Evolutionary conservation across 2,888 invertebrate species (phyloP).

Genomic region (Stomorhina lunata): DNA sequence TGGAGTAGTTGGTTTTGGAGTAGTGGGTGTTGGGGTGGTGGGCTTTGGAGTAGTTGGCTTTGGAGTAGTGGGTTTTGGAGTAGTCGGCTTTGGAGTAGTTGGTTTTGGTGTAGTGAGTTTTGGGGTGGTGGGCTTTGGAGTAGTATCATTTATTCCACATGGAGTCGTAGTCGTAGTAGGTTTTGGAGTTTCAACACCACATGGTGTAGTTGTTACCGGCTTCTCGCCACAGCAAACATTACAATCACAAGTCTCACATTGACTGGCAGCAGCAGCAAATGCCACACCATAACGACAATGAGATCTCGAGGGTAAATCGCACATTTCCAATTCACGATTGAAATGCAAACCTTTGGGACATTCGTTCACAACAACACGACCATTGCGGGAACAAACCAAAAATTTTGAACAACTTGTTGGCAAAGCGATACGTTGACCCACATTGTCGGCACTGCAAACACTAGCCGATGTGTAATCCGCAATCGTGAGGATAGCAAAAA

Average conservation of each 20-base stretch:
- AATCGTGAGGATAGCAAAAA: not conserved
- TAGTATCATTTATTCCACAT: not conserved
- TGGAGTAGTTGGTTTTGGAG: not conserved
- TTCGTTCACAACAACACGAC: slow-evolving; percentile 31
- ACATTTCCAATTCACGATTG: slow-evolving; percentile 63
- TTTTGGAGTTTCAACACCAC: not conserved
- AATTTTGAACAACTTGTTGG: slow-evolving; percentile 63
- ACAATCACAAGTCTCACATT: slow-evolving; percentile 64
- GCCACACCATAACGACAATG: slow-evolving; percentile 27
- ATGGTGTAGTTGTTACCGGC: not conserved
- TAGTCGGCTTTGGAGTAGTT: not conserved
- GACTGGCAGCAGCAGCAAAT: not conserved
- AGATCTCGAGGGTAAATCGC: slow-evolving; percentile 63
- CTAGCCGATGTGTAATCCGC: slow-evolving; percentile 34
- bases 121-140: slow-evolving; percentile 4
- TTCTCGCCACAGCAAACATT: slow-evolving; percentile 49
- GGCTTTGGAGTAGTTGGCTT: not conserved
- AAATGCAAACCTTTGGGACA: slow-evolving; percentile 66
- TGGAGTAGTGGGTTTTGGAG: not conserved
- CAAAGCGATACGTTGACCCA: slow-evolving; percentile 61
- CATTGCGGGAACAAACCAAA: slow-evolving; percentile 50
- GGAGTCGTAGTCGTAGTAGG: not conserved
- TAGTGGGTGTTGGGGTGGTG: not conserved
- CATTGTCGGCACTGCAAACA: slow-evolving; percentile 45
- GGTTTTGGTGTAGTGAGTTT: not conserved